A percentile compares a stretch with the other conserved stretches of the same genome.
phyloP scores from a whole-genome alignment of 2,113 vertebrate species.

The Rafetus swinhoei region DNA sequence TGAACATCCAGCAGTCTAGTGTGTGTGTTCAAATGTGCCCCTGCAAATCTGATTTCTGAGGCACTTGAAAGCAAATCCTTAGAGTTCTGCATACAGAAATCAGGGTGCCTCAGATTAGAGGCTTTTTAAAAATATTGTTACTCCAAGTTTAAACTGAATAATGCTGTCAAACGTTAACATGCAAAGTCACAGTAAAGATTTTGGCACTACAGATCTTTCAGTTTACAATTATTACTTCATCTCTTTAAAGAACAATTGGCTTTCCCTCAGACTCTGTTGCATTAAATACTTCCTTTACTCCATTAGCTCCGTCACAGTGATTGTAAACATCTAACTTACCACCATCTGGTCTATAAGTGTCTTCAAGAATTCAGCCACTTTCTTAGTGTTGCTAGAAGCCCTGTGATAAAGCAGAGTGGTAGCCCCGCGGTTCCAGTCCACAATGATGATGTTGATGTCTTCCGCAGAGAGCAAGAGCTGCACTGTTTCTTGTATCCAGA shows the following conservation, averaged over 20 bases:
- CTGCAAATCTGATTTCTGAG: not conserved
- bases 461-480: constrained; percentile 78
- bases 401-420: constrained; percentile 88
- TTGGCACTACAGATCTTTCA: not conserved
- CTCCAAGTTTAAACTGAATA: not conserved
- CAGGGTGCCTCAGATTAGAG: not conserved
- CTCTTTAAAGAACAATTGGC: constrained; percentile 17
- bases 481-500: constrained; percentile 86
- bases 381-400: constrained; percentile 81
- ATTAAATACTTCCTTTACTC: constrained; percentile 10
- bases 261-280: constrained; percentile 1
- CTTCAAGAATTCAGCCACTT: constrained; percentile 86
- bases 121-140: not conserved
- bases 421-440: constrained; percentile 95
- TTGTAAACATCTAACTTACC: constrained; percentile 71
- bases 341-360: constrained; percentile 85
- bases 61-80: not conserved
- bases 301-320: not conserved
- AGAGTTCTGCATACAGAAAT: not conserved
- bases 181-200: not conserved
- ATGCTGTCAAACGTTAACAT: not conserved
- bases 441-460: constrained; percentile 89
- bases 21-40: not conserved
- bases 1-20: not conserved
- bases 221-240: not conserved